Evolutionary conservation across 2,797 vertebrate species (phyloP).

Genomic region (Danio jaintianensis): DNA sequence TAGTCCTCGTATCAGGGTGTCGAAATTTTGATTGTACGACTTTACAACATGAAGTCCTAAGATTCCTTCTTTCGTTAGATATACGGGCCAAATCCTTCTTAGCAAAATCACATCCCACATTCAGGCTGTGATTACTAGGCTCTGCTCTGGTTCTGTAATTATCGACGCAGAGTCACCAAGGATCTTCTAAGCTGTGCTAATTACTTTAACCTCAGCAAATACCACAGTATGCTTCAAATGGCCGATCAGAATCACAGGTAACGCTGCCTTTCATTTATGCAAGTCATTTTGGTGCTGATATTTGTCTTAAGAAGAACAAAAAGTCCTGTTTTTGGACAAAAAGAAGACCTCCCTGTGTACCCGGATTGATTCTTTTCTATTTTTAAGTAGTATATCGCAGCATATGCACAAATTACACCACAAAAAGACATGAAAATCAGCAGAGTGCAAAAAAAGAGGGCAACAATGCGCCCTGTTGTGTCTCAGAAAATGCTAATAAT

Average conservation of each 20-base stretch:
- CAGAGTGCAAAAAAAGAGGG: slow-evolving; percentile 8
- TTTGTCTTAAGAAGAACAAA: not conserved
- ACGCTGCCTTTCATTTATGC: not conserved
- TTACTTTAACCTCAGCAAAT: slow-evolving; percentile 15
- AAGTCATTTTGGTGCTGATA: not conserved
- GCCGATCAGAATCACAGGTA: slow-evolving; percentile 11
- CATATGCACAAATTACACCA: slow-evolving; percentile 11
- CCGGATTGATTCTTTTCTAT: not conserved
- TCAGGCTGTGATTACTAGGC: not conserved
- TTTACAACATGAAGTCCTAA: slow-evolving; percentile 8
- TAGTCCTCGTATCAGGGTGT: slow-evolving; percentile 20
- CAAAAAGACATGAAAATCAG: not conserved
- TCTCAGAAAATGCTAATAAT: slow-evolving; percentile 19
- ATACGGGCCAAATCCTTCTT: not conserved
- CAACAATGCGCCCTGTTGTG: not conserved
- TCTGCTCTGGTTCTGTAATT: slow-evolving; percentile 14
- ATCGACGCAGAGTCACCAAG: slow-evolving; percentile 16
- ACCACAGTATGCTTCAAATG: slow-evolving; percentile 9
- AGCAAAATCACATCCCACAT: slow-evolving; percentile 17
- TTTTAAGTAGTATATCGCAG: not conserved
- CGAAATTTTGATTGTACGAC: slow-evolving; percentile 12
- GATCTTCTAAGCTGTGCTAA: slow-evolving; percentile 7
- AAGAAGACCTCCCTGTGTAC: not conserved
- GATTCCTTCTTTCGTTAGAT: slow-evolving; percentile 16
- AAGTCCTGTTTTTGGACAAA: not conserved